Evolutionary conservation across 2,797 vertebrate genomes (phyloP), one percentile per base, ranked within the genome.

Genomic region (Pangasius sanitwongsei): DNA sequence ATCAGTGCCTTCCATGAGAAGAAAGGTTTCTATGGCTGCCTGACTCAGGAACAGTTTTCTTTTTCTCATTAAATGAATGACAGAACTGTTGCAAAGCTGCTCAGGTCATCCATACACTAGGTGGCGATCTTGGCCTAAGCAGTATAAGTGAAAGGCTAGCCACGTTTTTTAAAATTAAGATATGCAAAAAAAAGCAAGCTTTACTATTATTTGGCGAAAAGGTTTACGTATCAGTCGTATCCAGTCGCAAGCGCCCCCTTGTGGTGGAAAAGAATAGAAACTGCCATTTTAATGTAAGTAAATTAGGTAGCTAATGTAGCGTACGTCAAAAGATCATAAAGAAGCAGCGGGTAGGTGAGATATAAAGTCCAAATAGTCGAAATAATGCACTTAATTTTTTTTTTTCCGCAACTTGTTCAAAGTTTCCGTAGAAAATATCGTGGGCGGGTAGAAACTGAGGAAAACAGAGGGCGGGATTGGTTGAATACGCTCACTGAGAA

Each of bases 1-100:
- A 93, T 90, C 93, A 94, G 93, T 93, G 94, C 94, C 93, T 93
- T 94, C 77, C 85, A 94, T 92, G 67, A 93, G 92, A 92, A 83
- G 91, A 16, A 4, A 9, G 1, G 72, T 12, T 48, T 44, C 48
- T 44, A 74, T 23, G 8, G 28, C 48, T 16, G 37, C 41, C 70
- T 74, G 70, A 8, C 18, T 44, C 70, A 6, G 48, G 34, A 78
- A 31, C 48, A 44, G 9, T n/a, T 77, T n/a, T 7, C 11, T 15
- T 16, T 55, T 41, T 41, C 48, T 55, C 12, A 8, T 20, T 37
- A 83, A 28, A 1, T 20, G n/a, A 34, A 31, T 31, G 13, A 63
- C 13, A n/a, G 37, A 63, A 28, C 6, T 18, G 31, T 18, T 48
- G 25, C 23, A 12, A 37, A 13, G 15, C 53, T 57, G 78, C 78